phyloP scores from a whole-genome alignment of 35 echinoderm and acorn worm species.

The Apostichopus californicus region DNA sequence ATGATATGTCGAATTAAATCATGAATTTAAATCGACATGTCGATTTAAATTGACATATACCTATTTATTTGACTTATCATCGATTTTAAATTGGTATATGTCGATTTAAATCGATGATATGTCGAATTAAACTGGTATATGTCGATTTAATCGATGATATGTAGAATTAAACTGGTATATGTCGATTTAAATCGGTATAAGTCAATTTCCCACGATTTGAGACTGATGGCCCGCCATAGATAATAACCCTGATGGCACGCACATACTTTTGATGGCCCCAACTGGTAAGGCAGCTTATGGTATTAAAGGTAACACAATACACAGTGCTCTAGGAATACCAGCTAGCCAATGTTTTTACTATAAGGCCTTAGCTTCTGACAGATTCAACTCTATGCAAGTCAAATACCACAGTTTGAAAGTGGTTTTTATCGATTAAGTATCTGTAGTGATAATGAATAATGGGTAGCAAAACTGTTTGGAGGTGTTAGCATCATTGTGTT shows the following conservation, averaged over 20 bases:
- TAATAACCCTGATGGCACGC: slow-evolving; percentile 4
- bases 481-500: slow-evolving; percentile 15
- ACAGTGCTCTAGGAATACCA: slow-evolving; percentile 52
- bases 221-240: too few relatives aligned
- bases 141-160: too few relatives aligned
- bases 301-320: slow-evolving; percentile 18
- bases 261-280: slow-evolving; percentile 26
- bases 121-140: too few relatives aligned
- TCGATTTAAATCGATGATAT: too few relatives aligned
- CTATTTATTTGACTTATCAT: too few relatives aligned
- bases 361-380: not conserved
- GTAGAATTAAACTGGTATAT: too few relatives aligned
- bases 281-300: slow-evolving; percentile 58
- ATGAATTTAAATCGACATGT: too few relatives aligned
- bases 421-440: slow-evolving; percentile 57
- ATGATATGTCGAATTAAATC: too few relatives aligned
- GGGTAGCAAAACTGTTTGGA: slow-evolving; percentile 16
- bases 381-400: not conserved
- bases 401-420: slow-evolving; percentile 47
- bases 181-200: too few relatives aligned
- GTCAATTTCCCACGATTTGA: too few relatives aligned
- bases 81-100: too few relatives aligned
- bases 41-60: too few relatives aligned
- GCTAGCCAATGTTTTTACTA: slow-evolving; percentile 37
- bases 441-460: slow-evolving; percentile 45